Percentiles rank a stretch among this genome's conserved stretches.
phyloP scores from a whole-genome alignment of 2,113 vertebrate species.

The Dasyurus viverrinus region DNA sequence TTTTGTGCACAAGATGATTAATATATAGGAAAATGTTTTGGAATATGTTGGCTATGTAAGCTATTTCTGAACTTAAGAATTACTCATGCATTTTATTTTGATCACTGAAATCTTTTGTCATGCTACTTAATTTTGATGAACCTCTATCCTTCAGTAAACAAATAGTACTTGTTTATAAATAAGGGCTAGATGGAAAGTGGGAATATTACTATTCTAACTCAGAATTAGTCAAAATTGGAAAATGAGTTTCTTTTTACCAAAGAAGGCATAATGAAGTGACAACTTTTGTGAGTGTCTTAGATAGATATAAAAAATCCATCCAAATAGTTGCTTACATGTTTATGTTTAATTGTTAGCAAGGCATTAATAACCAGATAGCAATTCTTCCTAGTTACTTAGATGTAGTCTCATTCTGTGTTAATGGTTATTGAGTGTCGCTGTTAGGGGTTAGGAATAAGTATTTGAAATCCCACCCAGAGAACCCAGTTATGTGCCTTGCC shows the following conservation, averaged over 20 bases:
- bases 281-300: neutral
- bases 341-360: neutral
- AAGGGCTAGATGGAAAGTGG: neutral
- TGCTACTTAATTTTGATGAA: neutral
- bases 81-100: neutral
- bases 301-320: neutral
- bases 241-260: neutral
- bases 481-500: too few species aligned
- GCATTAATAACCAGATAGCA: too few species aligned
- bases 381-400: neutral
- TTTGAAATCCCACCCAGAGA: neutral
- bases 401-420: neutral
- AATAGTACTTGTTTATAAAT: neutral
- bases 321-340: neutral
- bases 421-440: neutral
- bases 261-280: neutral
- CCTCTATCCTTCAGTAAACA: neutral
- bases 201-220: neutral
- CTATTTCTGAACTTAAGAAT: conserved; percentile 3
- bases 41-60: neutral
- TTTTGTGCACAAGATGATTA: neutral
- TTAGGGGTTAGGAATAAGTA: fast-evolving
- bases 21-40: neutral
- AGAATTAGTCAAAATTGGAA: neutral
- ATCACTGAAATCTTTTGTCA: neutral